Conservation (phyloP, 2,113 vertebrate species). For the Delphinus delphis region DNA sequence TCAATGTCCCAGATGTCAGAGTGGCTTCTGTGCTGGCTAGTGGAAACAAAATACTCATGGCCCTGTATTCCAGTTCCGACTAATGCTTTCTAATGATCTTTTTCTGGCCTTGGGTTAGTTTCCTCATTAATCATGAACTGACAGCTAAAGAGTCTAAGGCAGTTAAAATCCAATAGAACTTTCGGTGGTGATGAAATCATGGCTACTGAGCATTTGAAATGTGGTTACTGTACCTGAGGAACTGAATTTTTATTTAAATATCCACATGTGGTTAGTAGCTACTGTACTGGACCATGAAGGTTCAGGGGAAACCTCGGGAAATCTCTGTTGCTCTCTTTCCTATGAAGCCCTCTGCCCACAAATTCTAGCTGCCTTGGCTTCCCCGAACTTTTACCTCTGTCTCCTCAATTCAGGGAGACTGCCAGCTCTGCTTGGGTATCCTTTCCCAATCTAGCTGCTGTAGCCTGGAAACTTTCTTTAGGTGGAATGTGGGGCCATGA, state of each 20-base stretch:
- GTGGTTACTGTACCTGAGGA: background rate
- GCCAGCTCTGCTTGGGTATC: background rate
- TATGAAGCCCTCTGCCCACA: background rate
- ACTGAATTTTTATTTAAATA: slow-evolving; percentile 25
- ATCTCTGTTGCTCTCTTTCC: background rate
- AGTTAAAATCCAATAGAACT: slow-evolving; percentile 1
- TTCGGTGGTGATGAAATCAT: background rate
- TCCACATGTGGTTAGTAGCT: background rate
- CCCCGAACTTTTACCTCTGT: background rate
- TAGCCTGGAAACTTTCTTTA: background rate
- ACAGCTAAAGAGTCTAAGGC: slow-evolving; percentile 6
- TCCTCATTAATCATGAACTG: slow-evolving; percentile 1
- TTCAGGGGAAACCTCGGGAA: background rate
- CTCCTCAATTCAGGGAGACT: background rate
- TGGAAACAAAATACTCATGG: slow-evolving; percentile 6
- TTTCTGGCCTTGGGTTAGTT: background rate
- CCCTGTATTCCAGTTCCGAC: background rate
- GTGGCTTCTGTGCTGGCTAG: background rate
- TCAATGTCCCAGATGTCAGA: background rate
- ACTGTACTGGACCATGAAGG: background rate
- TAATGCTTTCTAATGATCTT: background rate
- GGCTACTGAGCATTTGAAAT: background rate
- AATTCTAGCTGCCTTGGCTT: background rate
- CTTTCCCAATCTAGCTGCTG: background rate
- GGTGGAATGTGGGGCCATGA: background rate